Conservation (phyloP, 2,113 vertebrate genomes). For the Gulo gulo region DNA sequence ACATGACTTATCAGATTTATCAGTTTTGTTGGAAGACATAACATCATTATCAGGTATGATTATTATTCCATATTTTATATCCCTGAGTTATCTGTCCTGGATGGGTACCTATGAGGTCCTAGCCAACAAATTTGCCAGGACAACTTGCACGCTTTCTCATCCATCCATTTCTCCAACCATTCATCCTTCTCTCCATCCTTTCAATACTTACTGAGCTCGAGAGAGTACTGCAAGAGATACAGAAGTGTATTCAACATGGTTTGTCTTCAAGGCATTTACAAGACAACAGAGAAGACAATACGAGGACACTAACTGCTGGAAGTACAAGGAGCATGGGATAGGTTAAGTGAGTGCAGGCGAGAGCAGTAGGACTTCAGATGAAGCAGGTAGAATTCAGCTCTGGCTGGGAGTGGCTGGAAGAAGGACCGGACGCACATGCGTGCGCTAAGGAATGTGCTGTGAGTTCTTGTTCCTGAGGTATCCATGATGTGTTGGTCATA, state of each 20-base stretch:
- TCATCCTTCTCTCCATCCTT: constrained; percentile 27
- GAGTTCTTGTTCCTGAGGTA: not conserved
- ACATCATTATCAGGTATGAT: constrained; percentile 15
- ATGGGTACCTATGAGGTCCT: constrained; percentile 3
- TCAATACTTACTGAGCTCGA: constrained; percentile 43
- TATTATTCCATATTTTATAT: constrained; percentile 40
- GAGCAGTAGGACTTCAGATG: not conserved
- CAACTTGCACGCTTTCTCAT: not conserved
- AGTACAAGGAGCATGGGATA: not conserved
- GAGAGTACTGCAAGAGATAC: not conserved
- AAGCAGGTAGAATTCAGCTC: not conserved
- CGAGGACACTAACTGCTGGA: not conserved
- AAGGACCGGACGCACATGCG: fast-evolving
- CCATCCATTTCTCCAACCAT: constrained; percentile 36
- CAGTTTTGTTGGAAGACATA: constrained; percentile 44
- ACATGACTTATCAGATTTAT: constrained; percentile 32
- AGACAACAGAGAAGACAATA: not conserved
- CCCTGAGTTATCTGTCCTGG: constrained; percentile 47
- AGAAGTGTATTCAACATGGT: constrained; percentile 36
- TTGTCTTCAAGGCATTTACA: constrained; percentile 43
- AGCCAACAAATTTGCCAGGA: constrained; percentile 54
- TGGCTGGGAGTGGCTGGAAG: not conserved
- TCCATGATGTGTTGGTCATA: not conserved
- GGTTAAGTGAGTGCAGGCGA: not conserved
- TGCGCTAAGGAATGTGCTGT: not conserved